A percentile compares a stretch with the other conserved stretches of the same genome.
Evolutionary conservation across 2,888 invertebrate genomes (phyloP).

Genomic region (Cordilura impudica): DNA sequence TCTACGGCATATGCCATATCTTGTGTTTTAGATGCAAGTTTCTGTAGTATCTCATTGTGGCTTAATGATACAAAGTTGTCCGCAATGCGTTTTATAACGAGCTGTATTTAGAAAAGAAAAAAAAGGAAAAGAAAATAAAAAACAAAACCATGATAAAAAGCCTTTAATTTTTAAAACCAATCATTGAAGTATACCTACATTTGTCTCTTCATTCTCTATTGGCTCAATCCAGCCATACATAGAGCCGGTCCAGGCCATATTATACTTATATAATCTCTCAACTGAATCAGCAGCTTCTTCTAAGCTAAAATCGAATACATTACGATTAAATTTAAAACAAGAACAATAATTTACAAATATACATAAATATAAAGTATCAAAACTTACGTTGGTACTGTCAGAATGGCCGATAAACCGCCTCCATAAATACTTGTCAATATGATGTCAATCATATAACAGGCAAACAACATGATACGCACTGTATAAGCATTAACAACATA

Average conservation of each 20-base stretch:
- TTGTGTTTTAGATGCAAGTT: conserved; percentile 77
- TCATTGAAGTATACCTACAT: background rate
- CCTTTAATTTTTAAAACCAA: background rate
- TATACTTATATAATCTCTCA: conserved; percentile 80
- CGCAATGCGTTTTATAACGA: background rate
- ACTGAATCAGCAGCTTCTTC: conserved; percentile 82
- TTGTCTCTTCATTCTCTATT: conserved; percentile 74
- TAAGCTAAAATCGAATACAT: conserved; percentile 73
- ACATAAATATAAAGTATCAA: background rate
- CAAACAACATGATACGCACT: conserved; percentile 69
- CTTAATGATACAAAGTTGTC: background rate
- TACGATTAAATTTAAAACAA: background rate
- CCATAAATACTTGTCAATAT: conserved; percentile 82
- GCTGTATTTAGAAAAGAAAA: background rate
- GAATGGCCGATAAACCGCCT: conserved; percentile 83
- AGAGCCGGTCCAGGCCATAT: conserved; percentile 82
- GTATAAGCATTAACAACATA: conserved; percentile 68
- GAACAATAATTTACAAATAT: too few species aligned
- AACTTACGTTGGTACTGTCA: conserved; percentile 81
- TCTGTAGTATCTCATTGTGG: conserved; percentile 68
- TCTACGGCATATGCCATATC: conserved; percentile 82
- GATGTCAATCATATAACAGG: conserved; percentile 78
- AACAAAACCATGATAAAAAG: background rate
- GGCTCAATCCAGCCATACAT: conserved; percentile 83
- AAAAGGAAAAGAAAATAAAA: background rate